Percentiles rank a stretch among this genome's conserved stretches.
Conservation (phyloP, 2,113 vertebrate species). For the Zapornia atra region DNA sequence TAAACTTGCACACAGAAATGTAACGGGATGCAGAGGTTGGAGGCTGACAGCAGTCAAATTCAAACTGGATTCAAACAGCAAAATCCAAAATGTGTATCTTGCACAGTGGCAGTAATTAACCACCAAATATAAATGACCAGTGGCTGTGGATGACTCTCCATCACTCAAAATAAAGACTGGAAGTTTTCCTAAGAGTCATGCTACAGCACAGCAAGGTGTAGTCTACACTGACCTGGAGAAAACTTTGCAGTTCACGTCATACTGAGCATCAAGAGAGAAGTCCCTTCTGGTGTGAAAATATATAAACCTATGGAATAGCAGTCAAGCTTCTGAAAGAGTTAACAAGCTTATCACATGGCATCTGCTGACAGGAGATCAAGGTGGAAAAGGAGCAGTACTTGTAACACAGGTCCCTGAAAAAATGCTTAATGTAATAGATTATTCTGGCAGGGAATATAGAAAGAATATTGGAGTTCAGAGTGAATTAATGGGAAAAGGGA, state of each 20-base stretch:
- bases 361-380: not conserved
- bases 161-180: not conserved
- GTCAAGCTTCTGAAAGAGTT: not conserved
- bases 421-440: not conserved
- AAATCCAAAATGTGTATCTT: not conserved
- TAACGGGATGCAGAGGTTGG: not conserved
- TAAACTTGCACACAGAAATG: not conserved
- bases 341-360: not conserved
- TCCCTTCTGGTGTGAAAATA: not conserved
- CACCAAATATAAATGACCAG: not conserved
- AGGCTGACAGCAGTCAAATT: not conserved
- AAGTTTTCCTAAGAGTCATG: not conserved
- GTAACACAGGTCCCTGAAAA: not conserved
- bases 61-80: not conserved
- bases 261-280: rapidly evolving
- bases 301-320: not conserved
- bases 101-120: not conserved
- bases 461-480: not conserved
- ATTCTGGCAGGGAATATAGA: not conserved
- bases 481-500: not conserved
- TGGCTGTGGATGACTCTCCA: not conserved
- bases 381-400: not conserved
- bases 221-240: not conserved
- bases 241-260: not conserved
- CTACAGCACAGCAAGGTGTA: not conserved